phyloP scores from a whole-genome alignment of 1,140 invertebrate genomes.

The Caenorhabditis briggsae region DNA sequence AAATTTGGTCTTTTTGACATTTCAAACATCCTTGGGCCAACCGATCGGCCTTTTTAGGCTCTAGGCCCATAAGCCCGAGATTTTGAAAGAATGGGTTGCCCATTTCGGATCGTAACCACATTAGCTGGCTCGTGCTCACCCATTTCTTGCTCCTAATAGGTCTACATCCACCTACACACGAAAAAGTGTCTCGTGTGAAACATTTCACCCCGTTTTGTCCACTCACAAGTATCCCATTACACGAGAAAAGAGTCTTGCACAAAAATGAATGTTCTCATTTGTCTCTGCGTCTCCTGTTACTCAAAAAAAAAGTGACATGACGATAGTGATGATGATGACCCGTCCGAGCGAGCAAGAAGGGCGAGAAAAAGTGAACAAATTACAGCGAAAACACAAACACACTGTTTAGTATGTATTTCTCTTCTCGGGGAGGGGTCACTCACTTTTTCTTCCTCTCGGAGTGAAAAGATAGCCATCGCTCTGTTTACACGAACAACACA shows the following conservation, averaged over 20 bases:
- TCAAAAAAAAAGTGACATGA: not conserved
- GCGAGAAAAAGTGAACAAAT: constrained; percentile 22
- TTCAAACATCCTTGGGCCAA: no score
- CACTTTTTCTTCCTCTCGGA: constrained; percentile 4
- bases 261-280: not conserved
- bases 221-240: constrained; percentile 36
- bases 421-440: not conserved
- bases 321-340: not conserved
- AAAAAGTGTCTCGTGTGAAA: constrained; percentile 41
- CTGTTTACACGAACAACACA: constrained; percentile 55
- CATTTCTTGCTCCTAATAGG: no score
- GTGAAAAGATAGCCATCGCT: constrained; percentile 50
- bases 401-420: constrained; percentile 30
- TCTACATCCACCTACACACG: no score
- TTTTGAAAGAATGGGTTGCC: no score
- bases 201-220: not conserved
- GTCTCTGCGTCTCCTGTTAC: not conserved
- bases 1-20: no score
- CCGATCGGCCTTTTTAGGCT: no score
- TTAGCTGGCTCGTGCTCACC: no score
- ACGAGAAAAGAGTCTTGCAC: constrained; percentile 5
- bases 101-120: no score
- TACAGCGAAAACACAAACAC: constrained; percentile 42
- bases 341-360: not conserved
- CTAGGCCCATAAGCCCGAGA: no score